These are phyloP conservation scores for Scolanthus callimorphus DNA, from an alignment of 92 coral and sea anemone genomes.

Conservation along the genomic window DNA sequence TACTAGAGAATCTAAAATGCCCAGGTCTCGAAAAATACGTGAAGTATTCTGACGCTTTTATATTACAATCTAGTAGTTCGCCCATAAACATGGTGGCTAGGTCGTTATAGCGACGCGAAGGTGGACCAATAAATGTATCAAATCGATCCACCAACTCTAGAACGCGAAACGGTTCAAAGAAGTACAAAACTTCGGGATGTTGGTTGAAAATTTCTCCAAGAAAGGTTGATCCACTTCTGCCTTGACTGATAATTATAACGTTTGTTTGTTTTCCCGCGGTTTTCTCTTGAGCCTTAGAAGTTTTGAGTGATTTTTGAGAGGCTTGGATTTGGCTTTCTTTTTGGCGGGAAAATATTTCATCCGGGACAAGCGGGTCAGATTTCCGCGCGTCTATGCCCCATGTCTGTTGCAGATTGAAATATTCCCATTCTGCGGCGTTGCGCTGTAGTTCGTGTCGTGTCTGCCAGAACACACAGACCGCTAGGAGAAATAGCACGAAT, in stretches of 20 bases:
- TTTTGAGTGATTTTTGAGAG: too few relatives aligned
- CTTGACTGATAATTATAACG: constrained; percentile 45
- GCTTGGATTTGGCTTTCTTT: too few relatives aligned
- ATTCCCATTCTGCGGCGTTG: too few relatives aligned
- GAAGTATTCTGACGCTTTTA: constrained; percentile 17
- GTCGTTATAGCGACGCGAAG: not conserved
- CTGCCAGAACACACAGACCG: not conserved
- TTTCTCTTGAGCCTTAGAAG: too few relatives aligned
- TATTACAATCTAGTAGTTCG: constrained; percentile 28
- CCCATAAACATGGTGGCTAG: constrained; percentile 16
- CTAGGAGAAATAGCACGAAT: not conserved
- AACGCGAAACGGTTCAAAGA: constrained; percentile 37
- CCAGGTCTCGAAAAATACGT: constrained; percentile 25
- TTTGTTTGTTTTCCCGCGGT: constrained; percentile 25
- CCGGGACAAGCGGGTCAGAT: too few relatives aligned
- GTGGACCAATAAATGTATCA: constrained; percentile 17
- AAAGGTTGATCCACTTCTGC: constrained; percentile 59
- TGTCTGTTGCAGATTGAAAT: too few relatives aligned
- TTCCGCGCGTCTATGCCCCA: too few relatives aligned
- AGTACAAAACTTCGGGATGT: constrained; percentile 26
- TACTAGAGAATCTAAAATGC: constrained; percentile 28
- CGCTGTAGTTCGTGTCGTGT: too few relatives aligned
- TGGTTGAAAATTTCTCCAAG: constrained; percentile 44
- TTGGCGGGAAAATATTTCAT: too few relatives aligned
- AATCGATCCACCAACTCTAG: constrained; percentile 5